phyloP scores from a whole-genome alignment of 2,797 vertebrate species.

The Oophaga sylvatica region DNA sequence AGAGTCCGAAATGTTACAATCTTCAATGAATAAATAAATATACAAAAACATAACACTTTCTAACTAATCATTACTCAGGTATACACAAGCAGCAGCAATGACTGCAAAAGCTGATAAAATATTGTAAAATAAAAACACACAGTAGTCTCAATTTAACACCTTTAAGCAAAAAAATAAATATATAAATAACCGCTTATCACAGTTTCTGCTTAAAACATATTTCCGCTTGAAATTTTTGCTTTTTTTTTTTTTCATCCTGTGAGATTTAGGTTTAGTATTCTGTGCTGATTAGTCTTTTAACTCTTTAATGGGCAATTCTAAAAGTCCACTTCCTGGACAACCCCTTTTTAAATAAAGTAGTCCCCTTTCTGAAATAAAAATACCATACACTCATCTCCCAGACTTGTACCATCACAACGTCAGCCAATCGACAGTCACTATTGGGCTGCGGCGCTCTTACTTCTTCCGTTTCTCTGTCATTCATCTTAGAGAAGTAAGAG shows the following conservation, averaged over 20 bases:
- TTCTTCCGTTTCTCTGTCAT: too few species aligned
- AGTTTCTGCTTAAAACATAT: neutral
- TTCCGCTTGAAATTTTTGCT: neutral
- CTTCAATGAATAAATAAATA: conserved; percentile 11
- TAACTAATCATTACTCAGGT: neutral
- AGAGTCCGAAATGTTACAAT: conserved; percentile 12
- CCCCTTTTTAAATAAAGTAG: too few species aligned
- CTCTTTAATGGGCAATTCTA: too few species aligned
- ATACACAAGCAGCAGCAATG: neutral
- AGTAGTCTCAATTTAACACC: neutral
- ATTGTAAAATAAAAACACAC: neutral
- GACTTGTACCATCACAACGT: too few species aligned
- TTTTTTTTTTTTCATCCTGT: neutral
- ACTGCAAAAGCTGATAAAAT: neutral
- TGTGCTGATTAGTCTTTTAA: too few species aligned
- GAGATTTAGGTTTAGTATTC: neutral
- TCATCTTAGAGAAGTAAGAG: too few species aligned
- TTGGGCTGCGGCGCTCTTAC: too few species aligned
- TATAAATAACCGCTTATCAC: too few species aligned
- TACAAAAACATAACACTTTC: neutral
- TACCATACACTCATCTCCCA: too few species aligned
- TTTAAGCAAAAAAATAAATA: neutral
- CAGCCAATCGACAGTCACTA: too few species aligned
- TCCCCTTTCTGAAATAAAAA: too few species aligned
- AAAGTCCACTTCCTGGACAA: too few species aligned